phyloP scores from a whole-genome alignment of 2,113 vertebrate species.

The Todiramphus saurophagus region DNA sequence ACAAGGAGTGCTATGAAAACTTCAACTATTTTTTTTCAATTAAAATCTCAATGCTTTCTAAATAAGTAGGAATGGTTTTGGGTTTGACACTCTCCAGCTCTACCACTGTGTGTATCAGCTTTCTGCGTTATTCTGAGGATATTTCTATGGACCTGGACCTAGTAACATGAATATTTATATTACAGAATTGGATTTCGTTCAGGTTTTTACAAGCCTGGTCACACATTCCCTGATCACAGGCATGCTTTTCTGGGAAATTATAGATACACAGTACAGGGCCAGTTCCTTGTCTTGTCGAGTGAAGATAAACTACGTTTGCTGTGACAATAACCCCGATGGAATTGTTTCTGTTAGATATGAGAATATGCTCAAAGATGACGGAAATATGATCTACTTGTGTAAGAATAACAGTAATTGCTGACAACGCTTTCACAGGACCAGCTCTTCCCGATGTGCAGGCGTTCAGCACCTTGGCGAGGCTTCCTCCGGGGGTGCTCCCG shows the following conservation, averaged over 20 bases:
- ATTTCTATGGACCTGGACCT: neutral
- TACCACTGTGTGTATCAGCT: neutral
- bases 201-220: neutral
- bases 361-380: rapidly evolving
- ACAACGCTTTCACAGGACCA: rapidly evolving
- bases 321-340: neutral
- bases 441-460: neutral
- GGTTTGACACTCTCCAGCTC: neutral
- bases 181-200: neutral
- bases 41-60: neutral
- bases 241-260: neutral
- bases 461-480: rapidly evolving
- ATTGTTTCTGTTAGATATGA: rapidly evolving
- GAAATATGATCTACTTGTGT: rapidly evolving
- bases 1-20: neutral
- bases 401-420: rapidly evolving
- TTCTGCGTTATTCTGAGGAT: neutral
- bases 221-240: neutral
- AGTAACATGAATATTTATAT: neutral
- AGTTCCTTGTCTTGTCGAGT: neutral
- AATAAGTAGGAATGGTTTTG: neutral
- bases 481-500: neutral
- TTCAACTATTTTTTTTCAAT: neutral
- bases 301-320: neutral
- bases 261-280: rapidly evolving